Conservation (phyloP, 2,888 invertebrate species). For the Phyllotreta cruciferae region DNA sequence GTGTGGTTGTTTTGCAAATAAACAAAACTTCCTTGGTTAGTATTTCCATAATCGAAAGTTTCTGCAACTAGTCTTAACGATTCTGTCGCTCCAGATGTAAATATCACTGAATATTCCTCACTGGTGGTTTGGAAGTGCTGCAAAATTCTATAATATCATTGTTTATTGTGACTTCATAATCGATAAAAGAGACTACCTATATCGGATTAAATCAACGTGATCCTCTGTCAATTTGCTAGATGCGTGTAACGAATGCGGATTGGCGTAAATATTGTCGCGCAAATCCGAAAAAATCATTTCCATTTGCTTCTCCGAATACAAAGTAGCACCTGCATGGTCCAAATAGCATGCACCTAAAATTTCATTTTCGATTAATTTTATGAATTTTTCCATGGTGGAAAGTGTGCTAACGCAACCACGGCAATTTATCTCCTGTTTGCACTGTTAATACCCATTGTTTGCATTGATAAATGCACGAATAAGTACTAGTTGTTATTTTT, state of each 20-base stretch:
- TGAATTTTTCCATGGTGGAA: too few species aligned
- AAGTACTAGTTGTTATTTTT: too few species aligned
- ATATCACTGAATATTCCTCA: conserved; percentile 85
- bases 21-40: conserved; percentile 64
- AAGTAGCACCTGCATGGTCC: conserved; percentile 87
- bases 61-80: conserved; percentile 86
- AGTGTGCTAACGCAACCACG: too few species aligned
- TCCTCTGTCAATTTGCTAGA: conserved; percentile 83
- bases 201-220: conserved; percentile 83
- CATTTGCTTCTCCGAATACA: conserved; percentile 81
- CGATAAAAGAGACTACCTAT: conserved; percentile 62
- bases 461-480: neutral
- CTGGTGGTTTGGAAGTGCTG: conserved; percentile 82
- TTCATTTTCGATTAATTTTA: neutral
- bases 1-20: conserved; percentile 94
- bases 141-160: conserved; percentile 69
- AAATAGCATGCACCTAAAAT: conserved; percentile 65
- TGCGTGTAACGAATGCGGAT: conserved; percentile 82
- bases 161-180: conserved; percentile 7
- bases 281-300: conserved; percentile 71
- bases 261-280: conserved; percentile 78
- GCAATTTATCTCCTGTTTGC: too few species aligned
- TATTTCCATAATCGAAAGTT: conserved; percentile 70
- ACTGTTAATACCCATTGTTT: too few species aligned
- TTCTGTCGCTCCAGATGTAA: conserved; percentile 93